Base-by-base conservation (phyloP, 2,888 invertebrate genomes). In the Apodemia mormo region DNA sequence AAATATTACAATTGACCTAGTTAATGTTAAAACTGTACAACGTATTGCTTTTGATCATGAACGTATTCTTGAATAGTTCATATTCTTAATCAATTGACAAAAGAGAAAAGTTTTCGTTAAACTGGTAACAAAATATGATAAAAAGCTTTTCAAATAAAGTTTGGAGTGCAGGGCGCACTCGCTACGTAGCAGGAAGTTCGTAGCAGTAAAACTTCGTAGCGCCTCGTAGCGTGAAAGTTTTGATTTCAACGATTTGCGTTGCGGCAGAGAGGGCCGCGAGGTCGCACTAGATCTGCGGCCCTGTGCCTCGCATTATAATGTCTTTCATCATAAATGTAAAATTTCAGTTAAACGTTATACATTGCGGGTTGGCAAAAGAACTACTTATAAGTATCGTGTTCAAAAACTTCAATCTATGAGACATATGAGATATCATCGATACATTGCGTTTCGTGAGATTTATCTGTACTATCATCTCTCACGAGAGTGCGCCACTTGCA, bases 201-300 rank as follows among this genome's bases (percentile, higher is more conserved):
- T 93, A 93, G 92, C 92, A 85, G 90, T 91, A 90, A 92, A 93
- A 93, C 92, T 92, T 92, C 90, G 93, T 93, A 93, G 92, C 92
- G 90, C 87, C 89, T 88, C 90, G 92, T 91, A 92, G 92, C 92
- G 93, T 91, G 93, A 93, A 93, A 93, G 92, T 93, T 92, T 92
- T 93, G 92, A 93, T 92, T 93, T 92, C 93, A 91, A 93, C 92
- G 92, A 93, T 92, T 92, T 92, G 92, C 88, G 90, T 91, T 92
- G 90, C 86, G 89, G 91, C 86, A 87, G 85, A 86, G 88, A 89
- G 88, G 89, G 87, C 90, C 88, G 88, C 85, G 87, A 89, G 88
- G 87, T 89, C 89, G 88, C 83, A 82, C 87, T 90, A 87, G 88
- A 87, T 85, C 80, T 80, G 85, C 85, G 85, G 86, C 89, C 91